phyloP scores from a whole-genome alignment of 2,797 vertebrate genomes.

The Syndactyla subalaris region DNA sequence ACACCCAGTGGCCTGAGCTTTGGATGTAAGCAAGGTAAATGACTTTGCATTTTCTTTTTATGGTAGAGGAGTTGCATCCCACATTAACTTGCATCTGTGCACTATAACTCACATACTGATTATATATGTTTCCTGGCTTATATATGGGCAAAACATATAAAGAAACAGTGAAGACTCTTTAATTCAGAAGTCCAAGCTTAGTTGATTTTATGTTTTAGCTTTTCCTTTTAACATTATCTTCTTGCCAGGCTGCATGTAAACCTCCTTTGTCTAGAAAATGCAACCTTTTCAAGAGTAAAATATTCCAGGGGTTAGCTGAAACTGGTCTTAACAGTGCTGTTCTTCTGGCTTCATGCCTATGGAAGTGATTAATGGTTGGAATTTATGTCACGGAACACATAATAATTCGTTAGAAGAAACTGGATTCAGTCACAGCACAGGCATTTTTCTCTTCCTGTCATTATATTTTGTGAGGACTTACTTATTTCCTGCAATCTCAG shows the following conservation, averaged over 20 bases:
- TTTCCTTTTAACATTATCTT: constrained; percentile 38
- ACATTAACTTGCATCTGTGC: background rate
- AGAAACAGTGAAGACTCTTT: constrained; percentile 78
- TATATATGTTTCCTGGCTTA: constrained; percentile 31
- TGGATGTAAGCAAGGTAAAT: background rate
- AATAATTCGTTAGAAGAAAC: constrained; percentile 67
- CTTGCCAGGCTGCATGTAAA: constrained; percentile 51
- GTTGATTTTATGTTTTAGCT: constrained; percentile 56
- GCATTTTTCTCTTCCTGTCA: constrained; percentile 69
- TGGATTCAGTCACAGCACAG: constrained; percentile 62
- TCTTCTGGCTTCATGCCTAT: constrained; percentile 59
- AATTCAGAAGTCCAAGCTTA: constrained; percentile 80
- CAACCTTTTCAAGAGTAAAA: constrained; percentile 13
- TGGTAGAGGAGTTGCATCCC: background rate
- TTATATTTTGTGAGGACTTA: constrained; percentile 59
- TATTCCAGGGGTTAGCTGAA: constrained; percentile 46
- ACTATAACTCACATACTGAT: background rate
- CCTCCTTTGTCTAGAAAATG: constrained; percentile 50
- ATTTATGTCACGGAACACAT: constrained; percentile 66
- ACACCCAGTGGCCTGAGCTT: background rate
- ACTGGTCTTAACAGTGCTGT: background rate
- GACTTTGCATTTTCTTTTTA: background rate
- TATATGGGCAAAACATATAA: constrained; percentile 60
- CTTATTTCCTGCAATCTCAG: constrained; percentile 64
- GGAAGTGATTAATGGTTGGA: constrained; percentile 64